Evolutionary conservation across 2,113 vertebrate species (phyloP).

Genomic region (Corynorhinus townsendii): DNA sequence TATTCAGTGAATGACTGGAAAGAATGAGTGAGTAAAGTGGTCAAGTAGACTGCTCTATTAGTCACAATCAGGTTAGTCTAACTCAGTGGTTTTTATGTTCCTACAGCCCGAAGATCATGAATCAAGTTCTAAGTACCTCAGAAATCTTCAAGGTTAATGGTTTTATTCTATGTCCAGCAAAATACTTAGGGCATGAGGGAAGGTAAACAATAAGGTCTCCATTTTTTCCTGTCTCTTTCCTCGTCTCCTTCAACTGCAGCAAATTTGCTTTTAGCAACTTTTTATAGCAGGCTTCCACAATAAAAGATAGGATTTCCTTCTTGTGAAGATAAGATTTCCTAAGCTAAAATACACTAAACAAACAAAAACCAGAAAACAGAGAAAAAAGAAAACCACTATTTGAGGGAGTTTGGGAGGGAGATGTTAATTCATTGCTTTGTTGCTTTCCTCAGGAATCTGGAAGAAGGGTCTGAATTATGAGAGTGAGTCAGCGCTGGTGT

Average conservation of each 20-base stretch:
- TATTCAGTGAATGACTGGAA: neutral
- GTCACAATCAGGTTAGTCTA: neutral
- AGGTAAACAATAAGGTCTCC: neutral
- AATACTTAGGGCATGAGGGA: neutral
- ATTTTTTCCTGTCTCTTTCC: neutral
- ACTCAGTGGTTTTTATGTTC: neutral
- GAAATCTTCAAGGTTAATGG: neutral
- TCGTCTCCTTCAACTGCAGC: neutral
- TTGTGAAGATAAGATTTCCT: neutral
- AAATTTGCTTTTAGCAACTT: neutral
- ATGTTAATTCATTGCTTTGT: neutral
- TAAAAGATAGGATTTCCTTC: neutral
- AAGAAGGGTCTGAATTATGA: neutral
- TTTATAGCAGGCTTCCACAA: neutral
- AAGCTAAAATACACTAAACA: neutral
- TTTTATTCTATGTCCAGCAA: neutral
- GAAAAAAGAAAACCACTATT: neutral
- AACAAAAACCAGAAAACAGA: neutral
- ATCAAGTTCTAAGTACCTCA: neutral
- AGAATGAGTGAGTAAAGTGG: neutral
- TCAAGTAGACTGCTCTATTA: neutral
- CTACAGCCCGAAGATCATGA: neutral
- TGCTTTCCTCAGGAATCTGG: neutral
- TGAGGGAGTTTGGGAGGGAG: neutral
- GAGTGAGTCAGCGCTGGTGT: neutral